A percentile compares a stretch with the other conserved stretches of the same genome.
phyloP scores from a whole-genome alignment of 2,113 vertebrate species.

The Perca schrenkii region DNA sequence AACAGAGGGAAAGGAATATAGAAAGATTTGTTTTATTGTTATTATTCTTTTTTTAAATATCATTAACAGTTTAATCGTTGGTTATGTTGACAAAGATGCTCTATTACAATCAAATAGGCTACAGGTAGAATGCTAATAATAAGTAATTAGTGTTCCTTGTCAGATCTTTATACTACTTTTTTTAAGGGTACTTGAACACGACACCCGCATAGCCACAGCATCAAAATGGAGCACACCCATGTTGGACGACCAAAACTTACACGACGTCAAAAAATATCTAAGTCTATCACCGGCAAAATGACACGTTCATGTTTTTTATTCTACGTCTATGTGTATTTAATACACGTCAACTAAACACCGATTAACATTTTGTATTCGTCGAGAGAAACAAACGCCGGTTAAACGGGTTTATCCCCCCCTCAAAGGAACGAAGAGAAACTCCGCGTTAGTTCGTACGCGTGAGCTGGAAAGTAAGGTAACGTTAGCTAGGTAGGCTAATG shows the following conservation, averaged over 20 bases:
- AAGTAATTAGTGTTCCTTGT: no score
- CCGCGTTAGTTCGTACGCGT: conserved; percentile 57
- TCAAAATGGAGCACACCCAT: not conserved
- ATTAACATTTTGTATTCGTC: accelerated
- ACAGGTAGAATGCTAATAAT: no score
- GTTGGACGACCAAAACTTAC: conserved; percentile 66
- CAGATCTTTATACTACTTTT: no score
- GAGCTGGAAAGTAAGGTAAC: conserved; percentile 56
- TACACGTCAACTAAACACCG: accelerated
- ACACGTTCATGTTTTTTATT: accelerated
- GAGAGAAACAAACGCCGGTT: accelerated
- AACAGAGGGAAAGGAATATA: not conserved
- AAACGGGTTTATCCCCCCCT: accelerated
- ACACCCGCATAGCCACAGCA: not conserved
- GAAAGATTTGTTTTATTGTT: no score
- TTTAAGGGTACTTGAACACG: no score
- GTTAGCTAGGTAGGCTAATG: conserved; percentile 71
- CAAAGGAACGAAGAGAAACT: conserved; percentile 22
- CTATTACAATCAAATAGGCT: no score
- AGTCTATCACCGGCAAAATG: not conserved
- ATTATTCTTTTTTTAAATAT: no score
- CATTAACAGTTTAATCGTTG: no score
- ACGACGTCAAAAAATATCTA: not conserved
- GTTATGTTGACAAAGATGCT: no score
- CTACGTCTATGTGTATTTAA: accelerated